Evolutionary conservation across 2,113 vertebrate species (phyloP), one percentile per base, ranked within the genome.

Genomic region (Murina feae): DNA sequence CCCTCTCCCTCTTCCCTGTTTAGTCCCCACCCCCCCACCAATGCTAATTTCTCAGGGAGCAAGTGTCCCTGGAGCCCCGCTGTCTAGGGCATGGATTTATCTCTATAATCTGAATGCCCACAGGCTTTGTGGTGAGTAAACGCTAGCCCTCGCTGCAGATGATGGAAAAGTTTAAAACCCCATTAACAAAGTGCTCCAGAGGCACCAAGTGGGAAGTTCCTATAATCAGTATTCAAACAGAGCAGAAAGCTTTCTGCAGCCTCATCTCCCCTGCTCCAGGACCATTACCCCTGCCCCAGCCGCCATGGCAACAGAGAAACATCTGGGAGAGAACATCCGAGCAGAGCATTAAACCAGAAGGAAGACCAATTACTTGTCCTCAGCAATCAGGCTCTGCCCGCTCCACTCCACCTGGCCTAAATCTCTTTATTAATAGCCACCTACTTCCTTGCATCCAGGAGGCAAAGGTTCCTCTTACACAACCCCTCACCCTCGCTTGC

Each of bases 281-380:
- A 85, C 93, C 93, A 86, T 95, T 94, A 96, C 81, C 88, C 78
- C 55, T 49, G 83, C 32, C 90, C 96, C 55, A n/a, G 96, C 93
- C 66, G 0, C 94, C 97, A 97, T 95, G 95, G 96, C 95, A 97
- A 97, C 94, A 72, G 76, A 2, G 68, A 93, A 87, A 90, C 90
- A 94, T 79, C 81, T 53, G 88, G 96, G 95, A 95, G 94, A 69
- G 75, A 20, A 0, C 74, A 10, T 60, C 4, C 0, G 71, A 74
- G 72, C 42, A 0, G 51, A 90, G 66, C 93, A 74, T 89, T 94
- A 91, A 89, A 21, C 75, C 74, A 18, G 65, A 74, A 92, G 88
- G 83, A 42, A 92, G 94, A 74, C 82, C 95, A 94, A 88, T 96
- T 95, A 91, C 86, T 25, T 2, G 84, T 85, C 79, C 93, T 17